phyloP scores from a whole-genome alignment of 2,113 vertebrate genomes.

The Pedetes capensis region DNA sequence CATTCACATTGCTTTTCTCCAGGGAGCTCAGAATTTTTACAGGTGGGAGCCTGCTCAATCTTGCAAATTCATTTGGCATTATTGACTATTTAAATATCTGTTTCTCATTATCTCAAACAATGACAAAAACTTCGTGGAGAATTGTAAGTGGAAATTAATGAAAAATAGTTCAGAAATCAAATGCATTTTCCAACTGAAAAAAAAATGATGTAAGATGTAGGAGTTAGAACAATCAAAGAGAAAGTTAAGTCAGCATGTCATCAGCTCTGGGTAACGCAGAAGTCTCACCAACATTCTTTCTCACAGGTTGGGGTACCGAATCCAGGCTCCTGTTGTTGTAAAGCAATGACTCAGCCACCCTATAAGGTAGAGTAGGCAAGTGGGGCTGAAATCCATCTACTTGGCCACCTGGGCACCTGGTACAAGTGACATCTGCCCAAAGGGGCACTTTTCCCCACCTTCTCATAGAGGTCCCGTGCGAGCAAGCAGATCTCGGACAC shows the following conservation, averaged over 20 bases:
- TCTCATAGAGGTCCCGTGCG: background rate
- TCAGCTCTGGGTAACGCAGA: background rate
- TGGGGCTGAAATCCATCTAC: background rate
- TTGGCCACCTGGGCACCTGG: background rate
- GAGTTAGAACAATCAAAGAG: background rate
- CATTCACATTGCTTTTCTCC: constrained; percentile 20
- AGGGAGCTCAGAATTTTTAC: background rate
- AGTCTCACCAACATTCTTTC: background rate
- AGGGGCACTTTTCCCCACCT: background rate
- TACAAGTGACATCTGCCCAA: background rate
- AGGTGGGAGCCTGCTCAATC: background rate
- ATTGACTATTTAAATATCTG: constrained; percentile 62
- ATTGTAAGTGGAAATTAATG: constrained; percentile 13
- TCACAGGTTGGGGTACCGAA: background rate
- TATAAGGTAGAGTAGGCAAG: background rate
- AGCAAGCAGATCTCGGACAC: background rate
- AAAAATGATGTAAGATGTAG: background rate
- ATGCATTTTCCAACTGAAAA: background rate
- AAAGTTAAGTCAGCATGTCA: background rate
- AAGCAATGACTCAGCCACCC: background rate
- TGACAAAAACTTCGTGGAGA: constrained; percentile 40
- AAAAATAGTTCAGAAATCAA: constrained; percentile 43
- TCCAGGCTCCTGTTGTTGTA: background rate
- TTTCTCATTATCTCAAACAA: constrained; percentile 58
- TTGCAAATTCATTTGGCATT: constrained; percentile 36